phyloP scores from a whole-genome alignment of 2,113 vertebrate species.

The Corythoichthys intestinalis region DNA sequence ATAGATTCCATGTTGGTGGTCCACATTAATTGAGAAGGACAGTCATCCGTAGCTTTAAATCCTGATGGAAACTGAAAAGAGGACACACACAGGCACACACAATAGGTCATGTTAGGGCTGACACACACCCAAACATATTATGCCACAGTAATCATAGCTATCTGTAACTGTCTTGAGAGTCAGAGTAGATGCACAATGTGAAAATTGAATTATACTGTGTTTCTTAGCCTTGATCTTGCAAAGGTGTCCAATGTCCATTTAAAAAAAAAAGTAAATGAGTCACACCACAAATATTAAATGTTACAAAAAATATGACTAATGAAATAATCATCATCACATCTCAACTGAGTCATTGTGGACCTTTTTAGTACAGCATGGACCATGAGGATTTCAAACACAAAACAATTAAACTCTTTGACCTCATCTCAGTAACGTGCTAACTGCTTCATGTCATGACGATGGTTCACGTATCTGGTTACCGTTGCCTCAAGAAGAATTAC shows the following conservation, averaged over 20 bases:
- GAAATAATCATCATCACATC: not conserved
- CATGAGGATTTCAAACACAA: too few species aligned
- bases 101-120: not conserved
- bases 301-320: too few species aligned
- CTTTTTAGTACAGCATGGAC: not conserved
- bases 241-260: not conserved
- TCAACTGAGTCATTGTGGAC: not conserved
- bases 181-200: not conserved
- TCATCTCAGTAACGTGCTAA: too few species aligned
- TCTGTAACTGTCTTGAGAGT: not conserved
- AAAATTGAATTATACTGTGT: not conserved
- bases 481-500: too few species aligned
- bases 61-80: constrained; percentile 2
- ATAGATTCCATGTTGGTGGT: constrained; percentile 1
- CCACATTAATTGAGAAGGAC: constrained; percentile 8
- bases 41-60: not conserved
- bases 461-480: too few species aligned
- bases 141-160: not conserved
- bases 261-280: not conserved
- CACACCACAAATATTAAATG: not conserved
- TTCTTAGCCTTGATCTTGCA: not conserved
- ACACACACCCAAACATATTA: not conserved
- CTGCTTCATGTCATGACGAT: too few species aligned
- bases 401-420: too few species aligned
- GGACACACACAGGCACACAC: not conserved